phyloP scores from a whole-genome alignment of 1,140 invertebrate genomes.

The Varroa destructor region DNA sequence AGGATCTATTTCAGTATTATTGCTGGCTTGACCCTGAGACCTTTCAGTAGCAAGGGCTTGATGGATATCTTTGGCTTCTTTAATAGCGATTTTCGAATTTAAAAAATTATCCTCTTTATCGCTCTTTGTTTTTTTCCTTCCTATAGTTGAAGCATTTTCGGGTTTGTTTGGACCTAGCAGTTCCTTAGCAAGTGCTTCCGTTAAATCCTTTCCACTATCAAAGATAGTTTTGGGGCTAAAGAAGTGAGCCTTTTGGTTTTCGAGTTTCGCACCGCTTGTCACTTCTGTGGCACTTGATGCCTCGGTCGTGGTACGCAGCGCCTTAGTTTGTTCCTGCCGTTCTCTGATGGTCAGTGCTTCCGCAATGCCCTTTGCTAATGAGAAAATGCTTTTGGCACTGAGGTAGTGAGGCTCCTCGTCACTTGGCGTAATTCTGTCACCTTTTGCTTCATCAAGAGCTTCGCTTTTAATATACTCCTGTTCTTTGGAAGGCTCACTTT shows the following conservation, averaged over 20 bases:
- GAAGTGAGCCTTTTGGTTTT: slow-evolving; percentile 18
- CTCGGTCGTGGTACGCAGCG: too few relatives aligned
- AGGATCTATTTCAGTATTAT: not conserved
- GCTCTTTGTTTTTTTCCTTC: not conserved
- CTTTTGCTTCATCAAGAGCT: slow-evolving; percentile 16
- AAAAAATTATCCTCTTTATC: not conserved
- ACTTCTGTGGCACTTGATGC: too few relatives aligned
- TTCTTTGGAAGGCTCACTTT: not conserved
- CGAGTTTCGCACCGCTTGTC: not conserved
- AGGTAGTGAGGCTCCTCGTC: slow-evolving; percentile 22
- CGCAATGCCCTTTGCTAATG: not conserved
- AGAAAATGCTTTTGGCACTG: slow-evolving; percentile 2
- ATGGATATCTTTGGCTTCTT: not conserved
- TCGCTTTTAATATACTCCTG: not conserved
- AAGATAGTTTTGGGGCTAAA: slow-evolving; percentile 9
- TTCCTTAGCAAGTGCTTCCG: slow-evolving; percentile 1
- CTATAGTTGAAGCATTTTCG: not conserved
- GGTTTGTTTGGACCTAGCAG: not conserved
- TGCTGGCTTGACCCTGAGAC: not conserved
- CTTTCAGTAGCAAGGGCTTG: not conserved
- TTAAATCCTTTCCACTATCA: not conserved
- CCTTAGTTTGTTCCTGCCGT: not conserved
- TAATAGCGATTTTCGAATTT: not conserved
- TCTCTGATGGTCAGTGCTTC: not conserved
- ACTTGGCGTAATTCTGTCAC: not conserved